phyloP scores from a whole-genome alignment of 2,888 invertebrate genomes.

The Orthosia cruda region DNA sequence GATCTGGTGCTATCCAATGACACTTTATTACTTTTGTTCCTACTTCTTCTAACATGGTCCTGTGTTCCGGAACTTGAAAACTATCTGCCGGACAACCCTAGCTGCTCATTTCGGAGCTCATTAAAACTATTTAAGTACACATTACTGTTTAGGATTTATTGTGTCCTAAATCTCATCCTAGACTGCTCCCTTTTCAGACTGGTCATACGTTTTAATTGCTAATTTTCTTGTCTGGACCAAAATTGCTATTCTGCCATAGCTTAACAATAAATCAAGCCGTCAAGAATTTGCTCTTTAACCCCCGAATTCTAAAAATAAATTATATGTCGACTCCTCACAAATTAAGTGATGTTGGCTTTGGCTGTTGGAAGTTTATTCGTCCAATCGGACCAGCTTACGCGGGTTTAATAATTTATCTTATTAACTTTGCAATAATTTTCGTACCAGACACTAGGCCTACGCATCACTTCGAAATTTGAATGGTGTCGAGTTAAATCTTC shows the following conservation, averaged over 20 bases:
- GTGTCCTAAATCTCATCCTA: conserved; percentile 46
- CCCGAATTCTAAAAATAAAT: too few relatives aligned
- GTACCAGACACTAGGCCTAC: not conserved
- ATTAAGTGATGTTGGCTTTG: too few relatives aligned
- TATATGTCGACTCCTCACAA: too few relatives aligned
- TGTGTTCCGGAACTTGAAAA: not conserved
- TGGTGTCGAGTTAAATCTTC: not conserved
- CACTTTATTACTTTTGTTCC: not conserved
- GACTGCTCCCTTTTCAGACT: not conserved
- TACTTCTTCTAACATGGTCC: not conserved
- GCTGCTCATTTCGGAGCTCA: conserved; percentile 51
- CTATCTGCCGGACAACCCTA: conserved; percentile 20
- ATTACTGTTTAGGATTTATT: conserved; percentile 47
- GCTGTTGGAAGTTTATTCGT: too few relatives aligned
- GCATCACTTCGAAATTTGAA: not conserved
- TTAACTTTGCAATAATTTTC: too few relatives aligned
- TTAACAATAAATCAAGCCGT: not conserved
- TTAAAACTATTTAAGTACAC: conserved; percentile 57
- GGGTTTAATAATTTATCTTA: too few relatives aligned
- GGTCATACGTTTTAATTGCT: conserved; percentile 21
- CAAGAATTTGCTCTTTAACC: too few relatives aligned
- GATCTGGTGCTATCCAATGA: not conserved
- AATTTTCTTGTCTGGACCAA: conserved; percentile 12
- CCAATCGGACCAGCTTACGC: too few relatives aligned
- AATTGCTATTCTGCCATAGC: not conserved